A percentile compares a stretch with the other conserved stretches of the same genome.
Conservation (phyloP, 1,140 invertebrate genomes). For the Camponotus floridanus region DNA sequence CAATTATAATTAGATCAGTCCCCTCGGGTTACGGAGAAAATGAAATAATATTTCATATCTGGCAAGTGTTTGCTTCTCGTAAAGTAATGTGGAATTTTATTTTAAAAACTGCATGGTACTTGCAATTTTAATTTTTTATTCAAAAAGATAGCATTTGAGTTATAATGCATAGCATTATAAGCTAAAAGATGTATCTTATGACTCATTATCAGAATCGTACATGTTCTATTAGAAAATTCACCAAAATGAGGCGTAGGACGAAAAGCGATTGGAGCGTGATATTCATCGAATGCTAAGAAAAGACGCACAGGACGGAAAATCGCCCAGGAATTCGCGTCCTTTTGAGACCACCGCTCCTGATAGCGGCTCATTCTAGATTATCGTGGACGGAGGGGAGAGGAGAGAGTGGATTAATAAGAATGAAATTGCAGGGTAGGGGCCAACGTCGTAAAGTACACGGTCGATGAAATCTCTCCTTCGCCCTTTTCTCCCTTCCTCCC, state of each 20-base stretch:
- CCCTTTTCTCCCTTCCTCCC: background rate
- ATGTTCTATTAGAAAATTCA: background rate
- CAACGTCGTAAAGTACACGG: slow-evolving; percentile 59
- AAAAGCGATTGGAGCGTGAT: background rate
- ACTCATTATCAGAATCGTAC: background rate
- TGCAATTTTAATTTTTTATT: background rate
- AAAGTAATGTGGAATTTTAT: background rate
- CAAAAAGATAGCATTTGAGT: background rate
- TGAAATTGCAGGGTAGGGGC: slow-evolving; percentile 61
- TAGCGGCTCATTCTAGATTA: slow-evolving; percentile 45
- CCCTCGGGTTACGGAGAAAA: background rate
- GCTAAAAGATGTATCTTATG: background rate
- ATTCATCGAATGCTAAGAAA: slow-evolving; percentile 50
- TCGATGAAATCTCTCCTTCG: slow-evolving; percentile 50
- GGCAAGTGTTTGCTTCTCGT: background rate
- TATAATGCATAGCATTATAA: background rate
- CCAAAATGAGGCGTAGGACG: background rate
- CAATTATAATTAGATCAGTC: background rate
- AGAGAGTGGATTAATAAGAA: slow-evolving; percentile 61
- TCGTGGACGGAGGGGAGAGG: background rate
- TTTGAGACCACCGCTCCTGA: slow-evolving; percentile 34
- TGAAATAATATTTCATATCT: background rate
- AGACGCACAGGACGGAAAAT: slow-evolving; percentile 45
- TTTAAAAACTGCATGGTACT: background rate
- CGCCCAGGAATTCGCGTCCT: slow-evolving; percentile 45